Conservation (phyloP, 2,797 vertebrate species). For the Gallirallus australis region DNA sequence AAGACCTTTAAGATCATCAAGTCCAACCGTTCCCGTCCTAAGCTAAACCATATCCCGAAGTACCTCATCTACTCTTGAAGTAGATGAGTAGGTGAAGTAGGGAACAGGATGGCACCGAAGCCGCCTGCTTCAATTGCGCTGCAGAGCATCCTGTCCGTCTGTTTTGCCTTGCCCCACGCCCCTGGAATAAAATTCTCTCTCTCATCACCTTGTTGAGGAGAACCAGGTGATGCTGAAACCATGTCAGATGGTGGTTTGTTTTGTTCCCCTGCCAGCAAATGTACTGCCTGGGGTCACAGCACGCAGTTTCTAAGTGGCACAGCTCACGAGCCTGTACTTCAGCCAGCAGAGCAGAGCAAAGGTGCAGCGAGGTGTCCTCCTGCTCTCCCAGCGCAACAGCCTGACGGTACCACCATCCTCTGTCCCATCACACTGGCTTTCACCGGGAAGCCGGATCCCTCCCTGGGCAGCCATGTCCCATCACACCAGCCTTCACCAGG, state of each 20-base stretch:
- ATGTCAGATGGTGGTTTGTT: neutral
- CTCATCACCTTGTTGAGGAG: no score
- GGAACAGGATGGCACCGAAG: neutral
- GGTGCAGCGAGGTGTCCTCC: neutral
- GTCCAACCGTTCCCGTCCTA: no score
- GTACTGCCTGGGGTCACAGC: neutral
- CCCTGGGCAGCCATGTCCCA: neutral
- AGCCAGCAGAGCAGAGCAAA: neutral
- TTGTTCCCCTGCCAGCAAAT: neutral
- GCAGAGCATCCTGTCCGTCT: neutral
- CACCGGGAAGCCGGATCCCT: no score
- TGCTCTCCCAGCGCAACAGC: neutral
- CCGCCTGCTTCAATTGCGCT: neutral
- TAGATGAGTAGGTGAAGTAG: no score
- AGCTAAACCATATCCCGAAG: no score
- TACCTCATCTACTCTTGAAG: no score
- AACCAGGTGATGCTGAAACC: neutral
- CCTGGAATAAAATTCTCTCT: neutral
- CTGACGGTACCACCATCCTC: neutral
- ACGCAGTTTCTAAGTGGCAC: neutral
- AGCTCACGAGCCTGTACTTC: neutral
- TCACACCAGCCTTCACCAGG: neutral
- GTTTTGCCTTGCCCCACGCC: neutral
- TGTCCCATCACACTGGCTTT: neutral
- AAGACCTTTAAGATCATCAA: no score